These are phyloP conservation scores for Hydrotaea cyrtoneurina DNA, from an alignment of 2,888 invertebrate species.

Conservation along the genomic window DNA sequence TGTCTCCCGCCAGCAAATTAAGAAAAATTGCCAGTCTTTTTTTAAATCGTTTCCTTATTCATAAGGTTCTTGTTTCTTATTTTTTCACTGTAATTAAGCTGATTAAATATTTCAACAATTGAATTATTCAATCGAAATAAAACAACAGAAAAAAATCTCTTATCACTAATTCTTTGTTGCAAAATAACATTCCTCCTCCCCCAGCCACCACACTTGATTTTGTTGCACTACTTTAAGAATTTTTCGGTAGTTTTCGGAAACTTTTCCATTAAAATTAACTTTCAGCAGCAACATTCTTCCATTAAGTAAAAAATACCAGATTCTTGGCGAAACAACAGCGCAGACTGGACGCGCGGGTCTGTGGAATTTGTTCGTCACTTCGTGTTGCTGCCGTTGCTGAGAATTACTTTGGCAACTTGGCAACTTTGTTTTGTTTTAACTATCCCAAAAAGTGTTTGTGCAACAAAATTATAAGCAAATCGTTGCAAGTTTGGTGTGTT, in stretches of 20 bases:
- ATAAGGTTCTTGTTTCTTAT: too few species aligned
- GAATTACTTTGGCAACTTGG: constrained; percentile 56
- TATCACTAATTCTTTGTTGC: too few species aligned
- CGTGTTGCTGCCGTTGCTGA: constrained; percentile 30
- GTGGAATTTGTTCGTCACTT: not conserved
- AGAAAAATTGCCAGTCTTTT: too few species aligned
- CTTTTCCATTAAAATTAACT: not conserved
- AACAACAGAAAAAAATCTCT: too few species aligned
- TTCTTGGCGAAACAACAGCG: not conserved
- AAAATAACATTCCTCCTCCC: too few species aligned
- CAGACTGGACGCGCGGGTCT: not conserved
- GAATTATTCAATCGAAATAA: too few species aligned
- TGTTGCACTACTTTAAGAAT: not conserved
- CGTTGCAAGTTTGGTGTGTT: constrained; percentile 24
- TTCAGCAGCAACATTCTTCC: not conserved
- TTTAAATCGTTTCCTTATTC: too few species aligned
- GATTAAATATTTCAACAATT: too few species aligned
- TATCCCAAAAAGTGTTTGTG: constrained; percentile 47
- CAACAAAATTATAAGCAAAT: constrained; percentile 51
- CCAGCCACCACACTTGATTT: too few species aligned
- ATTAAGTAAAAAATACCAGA: not conserved
- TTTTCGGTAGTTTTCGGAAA: not conserved
- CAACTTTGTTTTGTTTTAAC: constrained; percentile 48
- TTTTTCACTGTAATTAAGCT: too few species aligned
- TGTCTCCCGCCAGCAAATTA: too few species aligned